Percentiles rank a stretch among this genome's conserved stretches.
Conservation (phyloP, 2,888 invertebrate species). For the Tipula helvola region DNA sequence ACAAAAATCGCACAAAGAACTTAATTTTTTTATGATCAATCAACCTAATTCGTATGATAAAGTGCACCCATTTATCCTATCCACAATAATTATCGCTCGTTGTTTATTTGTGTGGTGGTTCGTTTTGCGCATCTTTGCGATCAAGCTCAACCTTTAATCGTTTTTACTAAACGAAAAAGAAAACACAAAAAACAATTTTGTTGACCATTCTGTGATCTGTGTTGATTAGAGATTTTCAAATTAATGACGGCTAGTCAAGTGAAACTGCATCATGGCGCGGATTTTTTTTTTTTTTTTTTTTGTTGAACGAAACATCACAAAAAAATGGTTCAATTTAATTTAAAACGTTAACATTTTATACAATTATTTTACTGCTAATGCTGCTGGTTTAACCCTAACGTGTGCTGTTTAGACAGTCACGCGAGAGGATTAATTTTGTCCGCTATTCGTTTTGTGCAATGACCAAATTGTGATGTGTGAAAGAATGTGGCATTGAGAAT, state of each 20-base stretch:
- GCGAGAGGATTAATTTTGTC: neutral
- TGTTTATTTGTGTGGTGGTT: neutral
- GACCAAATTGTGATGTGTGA: neutral
- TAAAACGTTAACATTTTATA: neutral
- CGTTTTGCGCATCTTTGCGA: neutral
- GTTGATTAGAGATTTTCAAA: neutral
- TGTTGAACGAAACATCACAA: neutral
- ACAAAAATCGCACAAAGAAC: neutral
- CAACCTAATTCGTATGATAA: neutral
- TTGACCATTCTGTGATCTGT: neutral
- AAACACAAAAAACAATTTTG: neutral
- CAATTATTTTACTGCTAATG: neutral
- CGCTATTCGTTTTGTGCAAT: neutral
- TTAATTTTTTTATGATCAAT: neutral
- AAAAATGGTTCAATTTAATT: neutral
- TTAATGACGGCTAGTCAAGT: neutral
- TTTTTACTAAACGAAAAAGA: neutral
- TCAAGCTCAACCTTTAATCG: neutral
- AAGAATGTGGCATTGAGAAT: neutral
- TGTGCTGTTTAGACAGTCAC: neutral
- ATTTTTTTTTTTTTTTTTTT: neutral
- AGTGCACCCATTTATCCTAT: neutral
- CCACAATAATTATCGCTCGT: neutral
- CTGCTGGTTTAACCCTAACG: neutral
- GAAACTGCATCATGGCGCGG: neutral